Evolutionary conservation across 2,113 vertebrate genomes (phyloP).

Genomic region (Solea senegalensis): DNA sequence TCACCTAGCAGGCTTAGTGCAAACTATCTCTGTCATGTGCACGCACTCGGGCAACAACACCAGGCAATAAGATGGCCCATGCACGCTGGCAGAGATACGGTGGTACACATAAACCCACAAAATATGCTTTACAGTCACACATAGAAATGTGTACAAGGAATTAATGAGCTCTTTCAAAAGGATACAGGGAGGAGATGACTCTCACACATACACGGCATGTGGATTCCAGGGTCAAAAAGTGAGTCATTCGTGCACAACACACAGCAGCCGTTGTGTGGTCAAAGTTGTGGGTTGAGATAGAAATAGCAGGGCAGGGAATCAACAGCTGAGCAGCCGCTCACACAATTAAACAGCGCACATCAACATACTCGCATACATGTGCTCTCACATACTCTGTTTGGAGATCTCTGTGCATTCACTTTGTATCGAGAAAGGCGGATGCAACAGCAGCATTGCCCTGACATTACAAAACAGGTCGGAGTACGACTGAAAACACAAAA

Average conservation of each 20-base stretch:
- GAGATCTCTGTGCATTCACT: no score
- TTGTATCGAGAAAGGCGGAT: no score
- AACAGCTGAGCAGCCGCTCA: conserved; percentile 43
- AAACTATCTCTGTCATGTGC: conserved; percentile 47
- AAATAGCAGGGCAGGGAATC: conserved; percentile 45
- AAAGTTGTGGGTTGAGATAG: conserved; percentile 19
- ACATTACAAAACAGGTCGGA: no score
- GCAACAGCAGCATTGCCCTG: neutral
- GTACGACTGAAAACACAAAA: no score
- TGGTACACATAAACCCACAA: neutral
- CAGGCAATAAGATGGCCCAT: conserved; percentile 19
- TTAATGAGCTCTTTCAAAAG: conserved; percentile 52
- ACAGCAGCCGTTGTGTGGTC: conserved; percentile 32
- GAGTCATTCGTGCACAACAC: conserved; percentile 13
- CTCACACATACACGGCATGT: conserved; percentile 7
- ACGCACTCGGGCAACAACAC: conserved; percentile 17
- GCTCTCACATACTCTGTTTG: no score
- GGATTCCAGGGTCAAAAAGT: conserved; percentile 50
- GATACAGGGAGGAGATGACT: conserved; percentile 15
- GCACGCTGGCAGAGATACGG: conserved; percentile 2
- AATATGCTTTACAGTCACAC: conserved; percentile 43
- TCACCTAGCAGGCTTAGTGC: conserved; percentile 74
- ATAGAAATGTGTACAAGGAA: conserved; percentile 52
- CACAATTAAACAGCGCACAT: neutral
- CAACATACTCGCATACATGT: no score